Evolutionary conservation across 2,797 vertebrate species (phyloP).

Genomic region (Salarias fasciatus): DNA sequence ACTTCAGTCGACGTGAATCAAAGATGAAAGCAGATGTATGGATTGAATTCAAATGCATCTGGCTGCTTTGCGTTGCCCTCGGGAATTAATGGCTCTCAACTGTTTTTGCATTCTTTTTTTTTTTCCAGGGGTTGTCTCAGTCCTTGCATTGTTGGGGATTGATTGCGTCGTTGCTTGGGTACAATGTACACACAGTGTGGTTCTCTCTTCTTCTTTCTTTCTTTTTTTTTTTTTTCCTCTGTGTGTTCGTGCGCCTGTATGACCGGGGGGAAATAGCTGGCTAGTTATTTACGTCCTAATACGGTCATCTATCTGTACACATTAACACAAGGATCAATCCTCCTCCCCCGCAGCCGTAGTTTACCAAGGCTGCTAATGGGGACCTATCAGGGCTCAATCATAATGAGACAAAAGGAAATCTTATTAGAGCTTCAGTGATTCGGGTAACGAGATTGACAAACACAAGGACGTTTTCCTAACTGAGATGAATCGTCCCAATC

Average conservation of each 20-base stretch:
- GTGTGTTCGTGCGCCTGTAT: conserved; percentile 20
- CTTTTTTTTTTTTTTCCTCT: background rate
- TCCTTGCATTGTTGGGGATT: conserved; percentile 51
- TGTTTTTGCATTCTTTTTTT: conserved; percentile 2
- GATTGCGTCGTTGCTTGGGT: conserved; percentile 70
- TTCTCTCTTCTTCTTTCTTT: conserved; percentile 35
- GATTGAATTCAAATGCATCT: conserved; percentile 25
- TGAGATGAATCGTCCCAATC: conserved; percentile 74
- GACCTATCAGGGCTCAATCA: conserved; percentile 77
- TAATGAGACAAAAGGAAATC: conserved; percentile 79
- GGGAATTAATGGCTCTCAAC: conserved; percentile 14
- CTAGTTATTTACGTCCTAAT: conserved; percentile 68
- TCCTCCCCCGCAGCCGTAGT: conserved; percentile 74
- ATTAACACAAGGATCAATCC: conserved; percentile 75
- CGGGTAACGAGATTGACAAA: conserved; percentile 73
- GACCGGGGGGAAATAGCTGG: conserved; percentile 29
- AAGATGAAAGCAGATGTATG: background rate
- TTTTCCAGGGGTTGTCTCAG: conserved; percentile 28
- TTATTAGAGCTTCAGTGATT: conserved; percentile 70
- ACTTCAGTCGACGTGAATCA: background rate
- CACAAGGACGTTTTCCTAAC: conserved; percentile 73
- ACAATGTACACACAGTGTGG: conserved; percentile 33
- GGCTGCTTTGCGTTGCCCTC: background rate
- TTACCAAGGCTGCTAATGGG: conserved; percentile 73
- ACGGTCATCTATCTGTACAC: conserved; percentile 73